A percentile compares a stretch with the other conserved stretches of the same genome.
These are phyloP conservation scores for Eugnorisma glareosa DNA, from an alignment of 2,888 invertebrate species.

Conservation along the genomic window DNA sequence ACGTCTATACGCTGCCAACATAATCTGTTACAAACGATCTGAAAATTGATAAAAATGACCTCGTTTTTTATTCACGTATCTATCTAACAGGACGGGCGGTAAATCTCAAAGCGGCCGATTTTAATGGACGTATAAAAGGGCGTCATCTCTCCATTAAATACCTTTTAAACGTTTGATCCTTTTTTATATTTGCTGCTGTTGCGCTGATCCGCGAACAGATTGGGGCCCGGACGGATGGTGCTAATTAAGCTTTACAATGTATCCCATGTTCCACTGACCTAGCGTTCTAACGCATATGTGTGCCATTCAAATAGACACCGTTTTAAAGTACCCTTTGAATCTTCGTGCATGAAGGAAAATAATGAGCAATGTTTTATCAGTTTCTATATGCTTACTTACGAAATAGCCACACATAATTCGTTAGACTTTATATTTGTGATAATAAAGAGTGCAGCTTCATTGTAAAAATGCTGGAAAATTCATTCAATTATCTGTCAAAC, in stretches of 20 bases:
- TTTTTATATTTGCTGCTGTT: constrained; percentile 88
- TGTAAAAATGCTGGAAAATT: constrained; percentile 73
- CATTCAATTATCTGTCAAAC: constrained; percentile 80
- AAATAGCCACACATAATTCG: constrained; percentile 1
- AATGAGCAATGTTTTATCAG: not conserved
- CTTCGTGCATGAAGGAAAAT: constrained; percentile 7
- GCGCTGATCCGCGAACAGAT: constrained; percentile 86
- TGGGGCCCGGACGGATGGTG: constrained; percentile 76
- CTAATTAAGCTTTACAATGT: constrained; percentile 83
- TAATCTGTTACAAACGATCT: constrained; percentile 84
- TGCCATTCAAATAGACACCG: constrained; percentile 38
- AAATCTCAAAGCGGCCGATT: constrained; percentile 88
- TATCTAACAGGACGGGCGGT: constrained; percentile 81
- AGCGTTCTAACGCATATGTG: constrained; percentile 43
- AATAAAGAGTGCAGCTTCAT: constrained; percentile 46
- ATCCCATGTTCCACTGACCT: constrained; percentile 62
- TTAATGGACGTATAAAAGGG: constrained; percentile 89
- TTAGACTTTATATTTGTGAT: constrained; percentile 32
- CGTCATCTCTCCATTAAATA: constrained; percentile 90
- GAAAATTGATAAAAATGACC: constrained; percentile 81
- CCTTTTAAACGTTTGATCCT: constrained; percentile 90
- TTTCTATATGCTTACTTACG: not conserved
- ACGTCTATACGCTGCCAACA: constrained; percentile 53
- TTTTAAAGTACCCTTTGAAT: constrained; percentile 22
- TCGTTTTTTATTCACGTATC: constrained; percentile 82